Conservation (phyloP, 2,888 invertebrate species). For the Congeria kusceri region DNA sequence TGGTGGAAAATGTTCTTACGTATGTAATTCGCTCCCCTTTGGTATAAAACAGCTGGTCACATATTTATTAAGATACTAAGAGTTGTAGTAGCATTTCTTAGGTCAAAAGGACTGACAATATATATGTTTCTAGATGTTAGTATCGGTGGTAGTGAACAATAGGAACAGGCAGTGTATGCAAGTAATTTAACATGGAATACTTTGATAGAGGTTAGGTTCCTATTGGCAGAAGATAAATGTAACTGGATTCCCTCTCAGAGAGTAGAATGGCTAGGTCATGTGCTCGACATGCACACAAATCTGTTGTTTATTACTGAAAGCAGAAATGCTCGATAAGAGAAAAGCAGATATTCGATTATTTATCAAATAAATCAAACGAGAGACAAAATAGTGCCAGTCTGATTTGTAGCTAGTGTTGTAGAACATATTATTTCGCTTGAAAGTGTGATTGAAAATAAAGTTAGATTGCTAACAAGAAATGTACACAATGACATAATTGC, state of each 20-base stretch:
- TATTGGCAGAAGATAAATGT: slow-evolving; percentile 27
- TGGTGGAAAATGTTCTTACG: neutral
- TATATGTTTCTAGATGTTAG: slow-evolving; percentile 15
- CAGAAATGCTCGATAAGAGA: neutral
- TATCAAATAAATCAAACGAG: neutral
- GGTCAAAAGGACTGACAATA: slow-evolving; percentile 1
- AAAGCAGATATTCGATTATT: neutral
- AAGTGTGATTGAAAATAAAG: no score
- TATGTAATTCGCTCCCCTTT: slow-evolving; percentile 19
- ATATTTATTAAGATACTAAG: slow-evolving; percentile 19
- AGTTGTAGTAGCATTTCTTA: slow-evolving; percentile 5
- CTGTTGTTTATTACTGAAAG: slow-evolving; percentile 1
- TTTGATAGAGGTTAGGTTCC: slow-evolving; percentile 1
- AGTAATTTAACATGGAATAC: neutral
- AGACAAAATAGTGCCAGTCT: neutral
- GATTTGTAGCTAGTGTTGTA: slow-evolving; percentile 1
- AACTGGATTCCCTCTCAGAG: neutral
- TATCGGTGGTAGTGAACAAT: neutral
- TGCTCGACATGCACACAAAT: slow-evolving; percentile 10
- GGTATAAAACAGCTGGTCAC: slow-evolving; percentile 15
- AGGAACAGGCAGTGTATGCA: neutral
- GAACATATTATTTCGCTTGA: no score
- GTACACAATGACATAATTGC: no score
- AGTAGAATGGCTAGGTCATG: slow-evolving; percentile 13
- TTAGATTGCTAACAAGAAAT: no score